Evolutionary conservation across 2,888 invertebrate genomes (phyloP).

Genomic region (Salticus scenicus): DNA sequence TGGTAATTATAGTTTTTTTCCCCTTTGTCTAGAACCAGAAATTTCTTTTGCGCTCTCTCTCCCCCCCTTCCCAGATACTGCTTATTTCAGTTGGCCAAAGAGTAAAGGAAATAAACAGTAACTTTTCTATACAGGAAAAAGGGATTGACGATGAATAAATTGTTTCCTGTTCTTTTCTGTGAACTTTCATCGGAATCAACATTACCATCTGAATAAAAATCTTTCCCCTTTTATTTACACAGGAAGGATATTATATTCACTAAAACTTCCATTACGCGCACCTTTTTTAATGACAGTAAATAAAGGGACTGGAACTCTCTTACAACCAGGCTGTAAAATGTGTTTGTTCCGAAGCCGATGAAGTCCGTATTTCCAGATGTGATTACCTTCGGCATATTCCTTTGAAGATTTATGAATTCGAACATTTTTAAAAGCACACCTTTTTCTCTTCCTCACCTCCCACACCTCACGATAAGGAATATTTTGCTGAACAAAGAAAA

Average conservation of each 20-base stretch:
- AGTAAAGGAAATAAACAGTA: too few species aligned
- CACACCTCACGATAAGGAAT: background rate
- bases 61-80: too few species aligned
- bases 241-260: background rate
- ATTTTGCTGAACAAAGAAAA: conserved; percentile 34
- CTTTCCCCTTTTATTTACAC: background rate
- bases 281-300: background rate
- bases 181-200: background rate
- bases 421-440: background rate
- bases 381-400: background rate
- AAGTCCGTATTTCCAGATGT: background rate
- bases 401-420: conserved; percentile 9
- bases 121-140: too few species aligned
- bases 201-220: background rate
- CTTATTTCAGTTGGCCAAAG: too few species aligned
- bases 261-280: background rate
- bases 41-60: too few species aligned
- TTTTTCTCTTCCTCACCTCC: background rate
- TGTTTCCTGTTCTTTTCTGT: too few species aligned
- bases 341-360: background rate
- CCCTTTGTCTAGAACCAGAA: too few species aligned
- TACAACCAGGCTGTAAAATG: background rate
- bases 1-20: too few species aligned
- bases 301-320: background rate
- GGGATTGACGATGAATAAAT: too few species aligned